These are phyloP conservation scores for Mesitornis unicolor DNA, from an alignment of 2,113 vertebrate species.

Conservation along the genomic window DNA sequence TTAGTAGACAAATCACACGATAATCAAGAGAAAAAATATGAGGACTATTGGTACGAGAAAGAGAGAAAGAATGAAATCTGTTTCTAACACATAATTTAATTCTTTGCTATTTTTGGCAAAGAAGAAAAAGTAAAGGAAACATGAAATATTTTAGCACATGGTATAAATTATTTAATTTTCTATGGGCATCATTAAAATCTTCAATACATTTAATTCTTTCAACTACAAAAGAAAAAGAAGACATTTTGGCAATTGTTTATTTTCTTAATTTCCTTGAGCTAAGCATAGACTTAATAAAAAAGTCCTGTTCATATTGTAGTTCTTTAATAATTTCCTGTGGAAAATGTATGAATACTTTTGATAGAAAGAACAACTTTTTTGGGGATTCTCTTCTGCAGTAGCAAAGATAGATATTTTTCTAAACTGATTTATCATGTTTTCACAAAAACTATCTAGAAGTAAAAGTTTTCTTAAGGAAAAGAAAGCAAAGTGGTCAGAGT, in stretches of 20 bases:
- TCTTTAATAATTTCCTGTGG: neutral
- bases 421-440: neutral
- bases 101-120: neutral
- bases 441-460: neutral
- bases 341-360: neutral
- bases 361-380: neutral
- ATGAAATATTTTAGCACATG: neutral
- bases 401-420: neutral
- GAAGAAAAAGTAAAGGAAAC: neutral
- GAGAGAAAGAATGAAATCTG: neutral
- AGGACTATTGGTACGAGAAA: neutral
- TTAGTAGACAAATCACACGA: neutral
- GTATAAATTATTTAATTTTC: neutral
- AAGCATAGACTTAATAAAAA: neutral
- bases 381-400: neutral
- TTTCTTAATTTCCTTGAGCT: neutral
- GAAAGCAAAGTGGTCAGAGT: neutral
- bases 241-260: neutral
- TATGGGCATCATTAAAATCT: neutral
- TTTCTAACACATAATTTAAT: neutral
- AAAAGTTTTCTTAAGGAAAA: neutral
- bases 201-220: neutral
- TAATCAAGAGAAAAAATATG: neutral
- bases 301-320: rapidly evolving
- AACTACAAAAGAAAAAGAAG: neutral